These are phyloP conservation scores for Oreochromis grahami DNA, from an alignment of 2,797 vertebrate species.

Conservation along the genomic window DNA sequence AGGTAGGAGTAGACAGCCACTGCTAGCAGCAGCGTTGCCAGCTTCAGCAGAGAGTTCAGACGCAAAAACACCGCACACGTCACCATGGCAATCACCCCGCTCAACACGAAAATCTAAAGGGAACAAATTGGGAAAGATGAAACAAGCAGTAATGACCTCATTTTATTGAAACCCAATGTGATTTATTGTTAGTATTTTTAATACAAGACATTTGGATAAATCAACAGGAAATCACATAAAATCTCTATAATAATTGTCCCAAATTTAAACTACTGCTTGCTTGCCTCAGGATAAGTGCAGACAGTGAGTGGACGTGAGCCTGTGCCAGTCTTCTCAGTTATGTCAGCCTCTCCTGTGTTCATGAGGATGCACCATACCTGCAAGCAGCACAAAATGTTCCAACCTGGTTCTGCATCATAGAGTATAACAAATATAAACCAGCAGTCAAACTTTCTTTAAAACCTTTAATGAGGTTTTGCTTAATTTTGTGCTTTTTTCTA, in stretches of 20 bases:
- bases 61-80: slow-evolving; percentile 79
- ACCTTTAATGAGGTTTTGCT: background rate
- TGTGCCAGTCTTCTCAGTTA: slow-evolving; percentile 6
- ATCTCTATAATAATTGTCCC: background rate
- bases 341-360: slow-evolving; percentile 29
- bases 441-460: background rate
- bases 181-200: background rate
- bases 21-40: slow-evolving; percentile 68
- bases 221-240: background rate
- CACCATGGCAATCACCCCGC: slow-evolving; percentile 77
- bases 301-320: slow-evolving; percentile 38
- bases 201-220: background rate
- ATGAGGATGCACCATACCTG: slow-evolving; percentile 73
- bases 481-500: background rate
- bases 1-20: slow-evolving; percentile 69
- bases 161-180: background rate
- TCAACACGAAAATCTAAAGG: slow-evolving; percentile 71
- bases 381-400: background rate
- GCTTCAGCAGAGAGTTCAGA: slow-evolving; percentile 76
- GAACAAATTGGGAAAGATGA: background rate
- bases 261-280: background rate
- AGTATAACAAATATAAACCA: background rate
- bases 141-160: background rate
- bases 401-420: background rate
- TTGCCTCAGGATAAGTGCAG: slow-evolving; percentile 75